A percentile compares a stretch with the other conserved stretches of the same genome.
These are phyloP conservation scores for Enteromius anoplus DNA, from an alignment of 2,797 vertebrate genomes.

Conservation along the genomic window DNA sequence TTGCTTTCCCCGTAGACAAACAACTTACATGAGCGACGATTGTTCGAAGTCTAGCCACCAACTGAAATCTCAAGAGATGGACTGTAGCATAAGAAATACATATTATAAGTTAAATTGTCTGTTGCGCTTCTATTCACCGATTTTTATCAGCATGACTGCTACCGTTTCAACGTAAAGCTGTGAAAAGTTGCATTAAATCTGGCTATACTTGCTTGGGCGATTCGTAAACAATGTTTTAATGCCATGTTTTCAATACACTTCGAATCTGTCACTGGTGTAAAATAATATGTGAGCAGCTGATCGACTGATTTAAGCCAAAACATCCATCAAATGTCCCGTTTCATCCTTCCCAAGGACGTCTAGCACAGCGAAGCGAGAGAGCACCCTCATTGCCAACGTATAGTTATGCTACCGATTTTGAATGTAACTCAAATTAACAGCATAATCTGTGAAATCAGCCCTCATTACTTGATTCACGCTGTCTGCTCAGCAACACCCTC, in stretches of 20 bases:
- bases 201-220: background rate
- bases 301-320: background rate
- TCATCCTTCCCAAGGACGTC: background rate
- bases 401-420: constrained; percentile 49
- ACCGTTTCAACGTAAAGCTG: background rate
- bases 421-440: constrained; percentile 56
- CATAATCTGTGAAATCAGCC: constrained; percentile 58
- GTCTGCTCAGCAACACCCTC: constrained; percentile 73
- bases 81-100: constrained; percentile 33
- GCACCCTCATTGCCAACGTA: constrained; percentile 24
- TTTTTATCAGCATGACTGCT: background rate
- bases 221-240: background rate
- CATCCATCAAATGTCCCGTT: background rate
- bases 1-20: constrained; percentile 71
- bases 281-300: background rate
- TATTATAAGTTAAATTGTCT: constrained; percentile 22
- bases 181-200: background rate
- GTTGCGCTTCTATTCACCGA: background rate
- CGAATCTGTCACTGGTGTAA: background rate
- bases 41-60: constrained; percentile 64
- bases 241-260: background rate
- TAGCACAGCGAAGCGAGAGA: background rate
- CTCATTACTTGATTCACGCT: constrained; percentile 71
- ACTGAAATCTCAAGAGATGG: constrained; percentile 54
- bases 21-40: constrained; percentile 78